phyloP scores from a whole-genome alignment of 2,113 vertebrate species.

The Halichoeres trimaculatus region DNA sequence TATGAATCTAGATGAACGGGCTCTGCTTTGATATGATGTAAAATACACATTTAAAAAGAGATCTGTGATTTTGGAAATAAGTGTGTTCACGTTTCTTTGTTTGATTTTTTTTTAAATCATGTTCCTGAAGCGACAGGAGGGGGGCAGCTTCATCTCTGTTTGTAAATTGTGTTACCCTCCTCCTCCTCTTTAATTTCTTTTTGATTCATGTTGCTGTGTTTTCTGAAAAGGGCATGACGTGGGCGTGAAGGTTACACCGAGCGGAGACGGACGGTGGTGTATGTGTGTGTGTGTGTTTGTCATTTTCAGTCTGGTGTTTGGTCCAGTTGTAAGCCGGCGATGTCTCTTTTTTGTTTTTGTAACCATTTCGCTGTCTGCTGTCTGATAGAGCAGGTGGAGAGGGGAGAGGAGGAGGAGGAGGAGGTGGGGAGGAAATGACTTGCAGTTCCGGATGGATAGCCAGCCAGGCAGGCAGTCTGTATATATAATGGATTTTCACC shows the following conservation, averaged over 20 bases:
- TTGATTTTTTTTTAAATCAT: slow-evolving; percentile 40
- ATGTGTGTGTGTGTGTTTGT: slow-evolving; percentile 39
- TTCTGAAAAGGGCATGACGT: slow-evolving; percentile 40
- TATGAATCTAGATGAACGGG: slow-evolving; percentile 70
- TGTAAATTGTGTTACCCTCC: slow-evolving; percentile 61
- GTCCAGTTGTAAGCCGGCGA: slow-evolving; percentile 46
- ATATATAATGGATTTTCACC: slow-evolving; percentile 69
- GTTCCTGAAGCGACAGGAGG: slow-evolving; percentile 61
- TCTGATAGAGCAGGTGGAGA: slow-evolving; percentile 55
- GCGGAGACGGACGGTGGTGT: slow-evolving; percentile 7
- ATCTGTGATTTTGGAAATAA: slow-evolving; percentile 62
- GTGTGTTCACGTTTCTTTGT: slow-evolving; percentile 32
- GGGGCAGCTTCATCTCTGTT: slow-evolving; percentile 65
- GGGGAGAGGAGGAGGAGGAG: slow-evolving; percentile 11
- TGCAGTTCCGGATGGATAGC: slow-evolving; percentile 69
- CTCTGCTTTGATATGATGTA: slow-evolving; percentile 79
- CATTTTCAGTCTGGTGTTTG: slow-evolving; percentile 68
- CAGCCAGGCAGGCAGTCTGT: slow-evolving; percentile 57
- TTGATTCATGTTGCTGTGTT: slow-evolving; percentile 34
- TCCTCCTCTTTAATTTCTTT: slow-evolving; percentile 49
- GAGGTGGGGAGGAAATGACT: slow-evolving; percentile 68
- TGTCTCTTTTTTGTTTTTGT: not conserved
- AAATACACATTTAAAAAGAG: slow-evolving; percentile 65
- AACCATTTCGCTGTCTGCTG: slow-evolving; percentile 33
- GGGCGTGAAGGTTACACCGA: slow-evolving; percentile 17